Conservation (phyloP, 2,113 vertebrate genomes). For the Apus apus region DNA sequence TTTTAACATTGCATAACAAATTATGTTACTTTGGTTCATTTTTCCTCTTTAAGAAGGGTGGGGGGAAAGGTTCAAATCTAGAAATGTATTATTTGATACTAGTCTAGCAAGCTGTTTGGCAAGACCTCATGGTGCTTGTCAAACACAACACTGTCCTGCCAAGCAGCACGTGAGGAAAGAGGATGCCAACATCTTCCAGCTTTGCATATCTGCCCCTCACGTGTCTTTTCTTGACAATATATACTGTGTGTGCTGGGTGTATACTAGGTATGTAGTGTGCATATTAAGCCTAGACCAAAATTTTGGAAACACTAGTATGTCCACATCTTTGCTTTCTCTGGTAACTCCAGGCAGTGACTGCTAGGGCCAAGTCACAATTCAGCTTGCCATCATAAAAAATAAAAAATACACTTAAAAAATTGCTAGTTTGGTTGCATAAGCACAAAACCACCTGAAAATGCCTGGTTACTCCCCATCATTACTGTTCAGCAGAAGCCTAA, state of each 20-base stretch:
- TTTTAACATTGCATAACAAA: not conserved
- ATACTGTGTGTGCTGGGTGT: too few species aligned
- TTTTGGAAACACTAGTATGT: not conserved
- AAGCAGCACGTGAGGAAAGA: not conserved
- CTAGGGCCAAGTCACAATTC: not conserved
- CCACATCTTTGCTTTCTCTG: not conserved
- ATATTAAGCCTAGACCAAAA: not conserved
- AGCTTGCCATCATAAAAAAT: not conserved
- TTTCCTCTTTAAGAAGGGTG: not conserved
- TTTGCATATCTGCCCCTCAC: not conserved
- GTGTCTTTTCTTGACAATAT: not conserved
- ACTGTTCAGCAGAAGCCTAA: not conserved
- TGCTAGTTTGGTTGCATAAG: not conserved
- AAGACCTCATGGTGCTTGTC: not conserved
- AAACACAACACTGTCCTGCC: not conserved
- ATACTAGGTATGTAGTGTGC: too few species aligned
- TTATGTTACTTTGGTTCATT: not conserved
- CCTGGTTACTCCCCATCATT: not conserved
- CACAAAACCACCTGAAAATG: not conserved
- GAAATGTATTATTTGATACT: not conserved
- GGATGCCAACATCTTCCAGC: not conserved
- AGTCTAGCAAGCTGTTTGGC: not conserved
- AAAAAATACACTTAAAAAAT: not conserved
- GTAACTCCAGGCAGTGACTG: not conserved
- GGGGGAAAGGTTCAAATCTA: not conserved